These are phyloP conservation scores for Astatoreochromis straeleni DNA, from an alignment of 2,113 vertebrate genomes.

Conservation along the genomic window DNA sequence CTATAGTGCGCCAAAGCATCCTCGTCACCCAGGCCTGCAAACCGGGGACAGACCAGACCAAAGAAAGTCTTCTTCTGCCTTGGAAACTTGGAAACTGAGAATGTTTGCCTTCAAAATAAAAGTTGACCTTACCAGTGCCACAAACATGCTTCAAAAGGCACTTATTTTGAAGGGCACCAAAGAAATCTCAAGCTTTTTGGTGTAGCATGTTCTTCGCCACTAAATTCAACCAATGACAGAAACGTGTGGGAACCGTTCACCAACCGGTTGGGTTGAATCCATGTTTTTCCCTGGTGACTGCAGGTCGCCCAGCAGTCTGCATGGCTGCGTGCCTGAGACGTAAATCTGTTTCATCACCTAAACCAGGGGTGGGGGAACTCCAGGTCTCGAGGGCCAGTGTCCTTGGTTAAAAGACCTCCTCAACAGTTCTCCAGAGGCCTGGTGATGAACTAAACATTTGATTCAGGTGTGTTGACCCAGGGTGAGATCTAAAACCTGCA, in stretches of 20 bases:
- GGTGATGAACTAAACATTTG: background rate
- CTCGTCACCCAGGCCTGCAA: background rate
- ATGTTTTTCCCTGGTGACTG: background rate
- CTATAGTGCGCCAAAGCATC: background rate
- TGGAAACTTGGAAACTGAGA: background rate
- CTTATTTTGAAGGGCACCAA: background rate
- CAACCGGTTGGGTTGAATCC: background rate
- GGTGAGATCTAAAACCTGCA: background rate
- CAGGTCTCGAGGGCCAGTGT: background rate
- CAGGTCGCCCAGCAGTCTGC: background rate
- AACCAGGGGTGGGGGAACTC: background rate
- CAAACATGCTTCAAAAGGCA: background rate
- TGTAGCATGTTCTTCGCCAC: background rate
- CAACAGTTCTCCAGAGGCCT: background rate
- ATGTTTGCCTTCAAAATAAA: background rate
- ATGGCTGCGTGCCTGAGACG: rapidly evolving
- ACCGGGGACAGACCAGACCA: background rate
- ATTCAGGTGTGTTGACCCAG: background rate
- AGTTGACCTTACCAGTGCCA: background rate
- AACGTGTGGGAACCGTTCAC: background rate
- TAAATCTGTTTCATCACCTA: background rate
- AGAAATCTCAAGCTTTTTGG: background rate
- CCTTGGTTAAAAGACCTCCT: background rate
- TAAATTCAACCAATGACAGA: background rate
- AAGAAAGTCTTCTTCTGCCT: background rate